These are phyloP conservation scores for Macrobrachium nipponense DNA, from an alignment of 1,140 invertebrate species.

Conservation along the genomic window DNA sequence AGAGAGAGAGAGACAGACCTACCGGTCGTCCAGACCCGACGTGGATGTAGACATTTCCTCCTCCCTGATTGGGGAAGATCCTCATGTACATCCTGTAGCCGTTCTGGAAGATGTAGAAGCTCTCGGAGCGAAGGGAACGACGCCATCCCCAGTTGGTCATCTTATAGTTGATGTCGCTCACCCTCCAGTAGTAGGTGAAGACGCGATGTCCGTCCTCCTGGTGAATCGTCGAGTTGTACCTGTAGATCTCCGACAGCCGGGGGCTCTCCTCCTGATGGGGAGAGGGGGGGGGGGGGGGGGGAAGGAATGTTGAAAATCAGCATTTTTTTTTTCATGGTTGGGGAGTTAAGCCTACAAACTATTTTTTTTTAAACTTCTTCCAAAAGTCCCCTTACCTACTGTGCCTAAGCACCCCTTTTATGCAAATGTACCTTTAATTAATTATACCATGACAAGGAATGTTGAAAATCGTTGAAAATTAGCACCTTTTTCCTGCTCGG, in stretches of 20 bases:
- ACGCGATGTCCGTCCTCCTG: slow-evolving; percentile 66
- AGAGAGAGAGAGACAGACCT: no score
- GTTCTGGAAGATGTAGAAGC: slow-evolving; percentile 68
- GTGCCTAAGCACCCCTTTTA: no score
- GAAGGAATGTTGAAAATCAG: not conserved
- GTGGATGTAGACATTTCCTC: slow-evolving; percentile 69
- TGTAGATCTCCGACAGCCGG: slow-evolving; percentile 64
- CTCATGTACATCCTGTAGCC: slow-evolving; percentile 70
- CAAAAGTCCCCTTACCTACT: no score
- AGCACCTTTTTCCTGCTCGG: no score
- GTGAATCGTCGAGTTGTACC: slow-evolving; percentile 67
- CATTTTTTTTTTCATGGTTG: not conserved
- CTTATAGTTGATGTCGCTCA: slow-evolving; percentile 60
- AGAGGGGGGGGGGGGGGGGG: not conserved
- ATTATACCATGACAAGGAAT: no score
- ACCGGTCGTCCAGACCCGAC: slow-evolving; percentile 70
- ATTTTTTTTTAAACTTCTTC: no score
- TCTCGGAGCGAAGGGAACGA: slow-evolving; percentile 68
- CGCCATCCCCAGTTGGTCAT: slow-evolving; percentile 68
- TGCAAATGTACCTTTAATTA: no score
- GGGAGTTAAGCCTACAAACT: no score
- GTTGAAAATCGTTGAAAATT: no score
- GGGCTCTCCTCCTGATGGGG: slow-evolving; percentile 52
- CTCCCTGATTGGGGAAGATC: slow-evolving; percentile 67
- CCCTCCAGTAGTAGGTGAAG: slow-evolving; percentile 71